phyloP scores from a whole-genome alignment of 2,888 invertebrate species.

The Ceratothoa steindachneri region DNA sequence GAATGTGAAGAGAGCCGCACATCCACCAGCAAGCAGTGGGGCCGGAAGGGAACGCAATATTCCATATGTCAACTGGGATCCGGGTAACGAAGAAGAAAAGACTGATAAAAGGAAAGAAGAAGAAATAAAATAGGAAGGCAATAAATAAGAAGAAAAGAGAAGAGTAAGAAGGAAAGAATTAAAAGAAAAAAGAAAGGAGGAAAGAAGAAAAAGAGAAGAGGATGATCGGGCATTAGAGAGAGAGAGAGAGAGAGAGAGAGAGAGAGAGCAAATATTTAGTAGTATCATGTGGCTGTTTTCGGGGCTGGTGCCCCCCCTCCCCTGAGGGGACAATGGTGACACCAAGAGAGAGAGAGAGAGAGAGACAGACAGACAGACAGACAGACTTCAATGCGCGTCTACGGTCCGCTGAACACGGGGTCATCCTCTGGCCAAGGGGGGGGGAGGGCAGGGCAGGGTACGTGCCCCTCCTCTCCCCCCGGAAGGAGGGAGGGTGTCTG shows the following conservation, averaged over 20 bases:
- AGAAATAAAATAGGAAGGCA: neutral
- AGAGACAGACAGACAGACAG: neutral
- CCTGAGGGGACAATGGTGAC: neutral
- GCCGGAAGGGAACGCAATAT: too few relatives aligned
- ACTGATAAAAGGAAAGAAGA: neutral
- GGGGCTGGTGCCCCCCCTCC: too few relatives aligned
- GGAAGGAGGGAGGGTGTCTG: too few relatives aligned
- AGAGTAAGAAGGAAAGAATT: neutral
- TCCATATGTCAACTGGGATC: too few relatives aligned
- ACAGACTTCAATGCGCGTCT: neutral
- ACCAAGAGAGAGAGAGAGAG: neutral
- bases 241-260: neutral
- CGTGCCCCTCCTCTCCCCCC: too few relatives aligned
- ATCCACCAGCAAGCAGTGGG: too few relatives aligned
- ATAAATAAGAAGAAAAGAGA: neutral
- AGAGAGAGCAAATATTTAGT: neutral
- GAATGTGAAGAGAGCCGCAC: neutral
- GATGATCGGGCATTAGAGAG: neutral
- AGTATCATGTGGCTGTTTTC: too few relatives aligned
- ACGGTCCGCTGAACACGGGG: too few relatives aligned
- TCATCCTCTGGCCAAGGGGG: too few relatives aligned
- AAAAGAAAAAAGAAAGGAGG: neutral
- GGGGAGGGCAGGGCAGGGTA: too few relatives aligned
- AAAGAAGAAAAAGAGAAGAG: neutral
- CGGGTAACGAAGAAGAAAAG: neutral